Evolutionary conservation across 2,797 vertebrate species (phyloP), one percentile per base, ranked within the genome.

Genomic region (Neomorphus geoffroyi): DNA sequence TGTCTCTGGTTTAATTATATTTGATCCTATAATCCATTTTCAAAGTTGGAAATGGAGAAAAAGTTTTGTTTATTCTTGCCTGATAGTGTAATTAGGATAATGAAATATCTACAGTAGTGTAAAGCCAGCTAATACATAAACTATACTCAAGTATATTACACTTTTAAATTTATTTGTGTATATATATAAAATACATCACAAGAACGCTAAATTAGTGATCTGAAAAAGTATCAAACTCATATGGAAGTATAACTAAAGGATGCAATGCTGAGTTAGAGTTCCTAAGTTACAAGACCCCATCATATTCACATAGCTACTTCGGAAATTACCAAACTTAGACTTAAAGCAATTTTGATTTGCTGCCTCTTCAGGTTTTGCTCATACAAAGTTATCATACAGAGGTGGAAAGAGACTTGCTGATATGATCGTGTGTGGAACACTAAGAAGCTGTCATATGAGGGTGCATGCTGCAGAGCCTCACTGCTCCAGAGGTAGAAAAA

Each of bases 1-100:
- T 96, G 39, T 91, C n/a, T 71, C 62, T 77, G 46, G 90, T 95
- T 97, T 93, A 91, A 94, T 97, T 96, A 83, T 87, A 75, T 93
- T 97, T 94, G 65, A 92, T 95, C 30, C 80, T 90, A 50, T 88
- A 96, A 91, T 62, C 30, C 56, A 84, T 85, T 94, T 53, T 85
- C 33, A 93, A 78, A 90, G 53, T 73, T 94, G 54, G 53, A 97
- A 97, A 96, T 69, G 15, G 69, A 88, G 77, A 86, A 93, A 86
- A 95, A 82, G 21, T 89, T 96, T 95, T 78, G 85, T 95, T 94
- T 96, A 72, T 33, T 96, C 39, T 84, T 93, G 94, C 72, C 61
- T 90, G 58, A 84, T 57, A 22, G 21, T 91, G 18, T 96, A 96
- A 94, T 86, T 35, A 95, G n/a, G 37, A 30, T 96, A 95, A 96